Percentiles rank a stretch among this genome's conserved stretches.
These are phyloP conservation scores for Drosophila kokeensis DNA, from an alignment of 2,888 invertebrate species.

Conservation along the genomic window DNA sequence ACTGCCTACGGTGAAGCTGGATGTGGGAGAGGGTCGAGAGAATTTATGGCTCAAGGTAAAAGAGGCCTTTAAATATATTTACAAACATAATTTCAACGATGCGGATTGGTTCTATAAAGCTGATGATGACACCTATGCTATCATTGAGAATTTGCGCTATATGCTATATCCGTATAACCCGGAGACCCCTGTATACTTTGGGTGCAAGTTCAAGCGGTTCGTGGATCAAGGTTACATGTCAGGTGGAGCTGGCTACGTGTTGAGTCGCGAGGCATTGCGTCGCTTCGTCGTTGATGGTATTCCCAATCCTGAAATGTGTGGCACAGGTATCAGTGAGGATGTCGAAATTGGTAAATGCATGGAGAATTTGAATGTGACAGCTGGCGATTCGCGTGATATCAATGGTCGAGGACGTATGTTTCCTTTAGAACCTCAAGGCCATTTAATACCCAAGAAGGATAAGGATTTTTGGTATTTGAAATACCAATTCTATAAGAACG, in stretches of 20 bases:
- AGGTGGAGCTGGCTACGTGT: constrained; percentile 4
- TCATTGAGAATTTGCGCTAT: constrained; percentile 6
- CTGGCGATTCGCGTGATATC: constrained; percentile 94
- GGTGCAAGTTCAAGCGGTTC: not conserved
- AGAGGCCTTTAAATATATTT: constrained; percentile 11
- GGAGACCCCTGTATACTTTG: constrained; percentile 7
- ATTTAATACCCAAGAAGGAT: fast-evolving
- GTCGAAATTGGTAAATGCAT: constrained; percentile 85
- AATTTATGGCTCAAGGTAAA: constrained; percentile 11
- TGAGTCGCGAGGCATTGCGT: constrained; percentile 9
- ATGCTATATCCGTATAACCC: constrained; percentile 11
- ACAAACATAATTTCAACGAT: constrained; percentile 9
- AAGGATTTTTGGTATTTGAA: not conserved
- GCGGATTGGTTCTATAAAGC: constrained; percentile 19
- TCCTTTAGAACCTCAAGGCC: not conserved
- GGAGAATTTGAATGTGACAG: constrained; percentile 89
- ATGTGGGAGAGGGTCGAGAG: constrained; percentile 1
- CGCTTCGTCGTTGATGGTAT: constrained; percentile 1
- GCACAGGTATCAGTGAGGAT: not conserved
- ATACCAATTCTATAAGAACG: not conserved
- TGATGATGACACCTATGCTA: constrained; percentile 6
- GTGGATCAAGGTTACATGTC: constrained; percentile 7
- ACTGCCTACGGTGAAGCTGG: constrained; percentile 1
- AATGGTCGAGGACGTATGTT: not conserved
- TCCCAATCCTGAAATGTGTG: constrained; percentile 1